A percentile compares a stretch with the other conserved stretches of the same genome.
phyloP scores from a whole-genome alignment of 2,888 invertebrate genomes.

The Azorinus chamasolen region DNA sequence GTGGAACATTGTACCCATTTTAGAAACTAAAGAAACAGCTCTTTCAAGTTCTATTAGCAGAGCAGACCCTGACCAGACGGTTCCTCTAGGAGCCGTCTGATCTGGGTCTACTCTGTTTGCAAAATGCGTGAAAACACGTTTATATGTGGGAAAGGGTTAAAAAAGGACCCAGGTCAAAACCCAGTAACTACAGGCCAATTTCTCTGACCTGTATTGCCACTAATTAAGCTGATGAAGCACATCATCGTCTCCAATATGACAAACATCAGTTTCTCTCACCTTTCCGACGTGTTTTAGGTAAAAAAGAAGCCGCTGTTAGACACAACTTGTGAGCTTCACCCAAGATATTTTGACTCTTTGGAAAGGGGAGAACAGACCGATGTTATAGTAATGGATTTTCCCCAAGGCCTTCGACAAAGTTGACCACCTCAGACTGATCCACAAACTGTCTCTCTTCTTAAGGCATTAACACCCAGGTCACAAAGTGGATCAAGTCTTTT shows the following conservation, averaged over 20 bases:
- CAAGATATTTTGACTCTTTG: slow-evolving; percentile 37
- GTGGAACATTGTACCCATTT: too few species aligned
- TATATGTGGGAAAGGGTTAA: too few species aligned
- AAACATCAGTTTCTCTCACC: slow-evolving; percentile 12
- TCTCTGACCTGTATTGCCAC: slow-evolving; percentile 39
- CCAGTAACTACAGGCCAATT: slow-evolving; percentile 41
- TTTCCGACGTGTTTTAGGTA: slow-evolving; percentile 36
- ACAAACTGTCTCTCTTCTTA: slow-evolving; percentile 24
- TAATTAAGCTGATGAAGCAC: slow-evolving; percentile 45
- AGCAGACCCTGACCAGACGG: too few species aligned
- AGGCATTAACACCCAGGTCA: slow-evolving; percentile 14
- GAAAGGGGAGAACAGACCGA: slow-evolving; percentile 31
- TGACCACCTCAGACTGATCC: slow-evolving; percentile 13
- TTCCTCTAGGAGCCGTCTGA: too few species aligned
- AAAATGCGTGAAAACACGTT: too few species aligned
- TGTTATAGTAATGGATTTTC: slow-evolving; percentile 41
- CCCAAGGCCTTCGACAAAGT: slow-evolving; percentile 30
- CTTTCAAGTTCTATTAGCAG: too few species aligned
- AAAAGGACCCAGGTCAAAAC: slow-evolving; percentile 34
- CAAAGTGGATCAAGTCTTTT: slow-evolving; percentile 30
- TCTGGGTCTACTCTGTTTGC: too few species aligned
- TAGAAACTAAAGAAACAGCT: too few species aligned
- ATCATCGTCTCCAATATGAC: slow-evolving; percentile 36
- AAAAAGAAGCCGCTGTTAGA: slow-evolving; percentile 36
- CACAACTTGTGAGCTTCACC: slow-evolving; percentile 32